Base-by-base conservation (phyloP, 2,888 invertebrate genomes). In the Cephus pulcher region DNA sequence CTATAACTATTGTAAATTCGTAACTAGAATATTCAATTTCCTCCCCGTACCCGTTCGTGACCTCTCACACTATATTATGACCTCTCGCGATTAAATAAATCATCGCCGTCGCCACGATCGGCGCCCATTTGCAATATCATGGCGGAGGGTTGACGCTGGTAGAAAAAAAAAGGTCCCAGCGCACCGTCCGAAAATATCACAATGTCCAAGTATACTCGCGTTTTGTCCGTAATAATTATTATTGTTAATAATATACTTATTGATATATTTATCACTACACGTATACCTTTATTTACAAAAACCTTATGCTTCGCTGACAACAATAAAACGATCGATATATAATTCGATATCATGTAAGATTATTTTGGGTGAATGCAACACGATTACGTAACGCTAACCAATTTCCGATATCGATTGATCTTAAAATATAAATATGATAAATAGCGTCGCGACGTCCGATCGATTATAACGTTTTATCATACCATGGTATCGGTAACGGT, bases 1-100 rank as follows among this genome's bases (percentile, higher is more conserved):
- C 82, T 84, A 88, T n/a, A 75, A 32, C 75, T 75, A 69, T 87
- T 86, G 86, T 90, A 91, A 91, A 90, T 91, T 90, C 91, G 90
- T 90, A 90, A 88, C 90, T 90, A 90, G 89, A 89, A 90, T 89
- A 90, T 87, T 89, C 86, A 86, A 83, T 80, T 84, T 84, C 77
- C 75, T 73, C 32, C 33, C 71, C 11, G 30, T 33, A 70, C 32
- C 71, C 23, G 32, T 32, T 33, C 71, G 71, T 34, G 71, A 71
- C 71, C 34, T 71, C 34, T 33, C 33, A 34, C 71, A 12, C 56
- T 56, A 56, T 56, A 56, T 56, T 56, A 56, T 56, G 56, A 56
- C 56, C 23, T 56, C 56, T 23, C 23, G 56, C 56, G 56, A 56
- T 56, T 56, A 56, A 56, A 56, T 23, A 56, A 56, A 56, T 56